phyloP scores from a whole-genome alignment of 2,888 invertebrate genomes.

The Polyploca ridens region DNA sequence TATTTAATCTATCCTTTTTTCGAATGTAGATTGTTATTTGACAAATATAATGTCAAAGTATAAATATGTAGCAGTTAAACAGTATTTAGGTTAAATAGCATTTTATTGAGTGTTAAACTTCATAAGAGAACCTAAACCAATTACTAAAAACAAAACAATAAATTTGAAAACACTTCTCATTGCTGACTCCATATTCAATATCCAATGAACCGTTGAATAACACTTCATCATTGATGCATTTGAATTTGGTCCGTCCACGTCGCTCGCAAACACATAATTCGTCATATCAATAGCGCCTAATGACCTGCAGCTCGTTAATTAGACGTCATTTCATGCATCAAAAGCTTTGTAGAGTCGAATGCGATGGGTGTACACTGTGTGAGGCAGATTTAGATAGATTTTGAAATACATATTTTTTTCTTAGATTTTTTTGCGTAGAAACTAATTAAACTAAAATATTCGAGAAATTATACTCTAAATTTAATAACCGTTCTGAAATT shows the following conservation, averaged over 20 bases:
- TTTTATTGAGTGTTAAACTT: no score
- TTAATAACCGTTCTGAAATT: no score
- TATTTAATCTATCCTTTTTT: no score
- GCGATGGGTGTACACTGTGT: constrained; percentile 39
- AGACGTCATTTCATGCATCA: constrained; percentile 58
- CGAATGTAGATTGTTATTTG: no score
- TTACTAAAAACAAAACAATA: constrained; percentile 23
- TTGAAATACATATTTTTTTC: no score
- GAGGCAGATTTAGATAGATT: constrained; percentile 7
- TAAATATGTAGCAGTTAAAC: no score
- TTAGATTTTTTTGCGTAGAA: no score
- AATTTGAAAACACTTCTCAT: constrained; percentile 27
- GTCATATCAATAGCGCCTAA: constrained; percentile 61
- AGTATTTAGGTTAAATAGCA: no score
- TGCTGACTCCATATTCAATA: constrained; percentile 42
- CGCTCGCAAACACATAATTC: constrained; percentile 37
- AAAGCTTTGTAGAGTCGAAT: constrained; percentile 39
- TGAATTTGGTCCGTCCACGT: constrained; percentile 22
- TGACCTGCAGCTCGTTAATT: constrained; percentile 60
- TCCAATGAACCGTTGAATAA: constrained; percentile 39
- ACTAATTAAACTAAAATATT: no score
- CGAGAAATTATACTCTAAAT: no score
- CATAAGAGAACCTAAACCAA: neutral
- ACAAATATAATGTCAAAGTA: no score
- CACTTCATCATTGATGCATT: constrained; percentile 38